Evolutionary conservation across 1,140 invertebrate genomes (phyloP).

Genomic region (Elymnias hypermnestra): DNA sequence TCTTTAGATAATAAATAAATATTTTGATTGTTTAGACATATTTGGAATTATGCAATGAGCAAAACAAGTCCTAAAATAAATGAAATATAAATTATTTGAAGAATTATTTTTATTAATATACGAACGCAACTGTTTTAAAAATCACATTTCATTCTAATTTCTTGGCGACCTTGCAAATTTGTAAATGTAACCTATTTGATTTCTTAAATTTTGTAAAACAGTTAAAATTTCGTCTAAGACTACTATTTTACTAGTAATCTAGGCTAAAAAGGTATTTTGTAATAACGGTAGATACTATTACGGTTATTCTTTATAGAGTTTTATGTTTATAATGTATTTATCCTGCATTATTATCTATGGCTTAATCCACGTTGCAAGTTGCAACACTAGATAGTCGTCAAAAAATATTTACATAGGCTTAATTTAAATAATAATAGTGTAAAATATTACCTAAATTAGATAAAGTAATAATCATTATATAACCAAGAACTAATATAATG

Average conservation of each 20-base stretch:
- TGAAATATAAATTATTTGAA: not conserved
- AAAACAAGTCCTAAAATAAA: not conserved
- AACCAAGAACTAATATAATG: too few relatives aligned
- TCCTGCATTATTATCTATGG: constrained; percentile 10
- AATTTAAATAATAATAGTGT: too few relatives aligned
- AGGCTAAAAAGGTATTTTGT: too few relatives aligned
- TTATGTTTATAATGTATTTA: constrained; percentile 1
- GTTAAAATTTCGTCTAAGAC: not conserved
- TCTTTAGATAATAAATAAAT: not conserved
- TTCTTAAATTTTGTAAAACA: not conserved
- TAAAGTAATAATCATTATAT: too few relatives aligned
- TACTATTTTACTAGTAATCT: too few relatives aligned
- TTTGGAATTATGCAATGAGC: not conserved
- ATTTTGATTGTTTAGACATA: not conserved
- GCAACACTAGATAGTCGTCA: constrained; percentile 14
- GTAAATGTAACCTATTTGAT: constrained; percentile 26
- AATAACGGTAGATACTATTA: too few relatives aligned
- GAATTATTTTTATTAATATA: constrained; percentile 2
- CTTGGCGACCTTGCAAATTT: constrained; percentile 27
- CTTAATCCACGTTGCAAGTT: constrained; percentile 12
- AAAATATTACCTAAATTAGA: too few relatives aligned
- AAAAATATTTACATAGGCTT: too few relatives aligned
- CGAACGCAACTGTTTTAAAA: constrained; percentile 39
- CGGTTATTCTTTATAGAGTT: too few relatives aligned
- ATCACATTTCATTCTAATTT: constrained; percentile 49